Conservation (phyloP, 1,140 invertebrate species). For the Ceratoteleas bidentatus region DNA sequence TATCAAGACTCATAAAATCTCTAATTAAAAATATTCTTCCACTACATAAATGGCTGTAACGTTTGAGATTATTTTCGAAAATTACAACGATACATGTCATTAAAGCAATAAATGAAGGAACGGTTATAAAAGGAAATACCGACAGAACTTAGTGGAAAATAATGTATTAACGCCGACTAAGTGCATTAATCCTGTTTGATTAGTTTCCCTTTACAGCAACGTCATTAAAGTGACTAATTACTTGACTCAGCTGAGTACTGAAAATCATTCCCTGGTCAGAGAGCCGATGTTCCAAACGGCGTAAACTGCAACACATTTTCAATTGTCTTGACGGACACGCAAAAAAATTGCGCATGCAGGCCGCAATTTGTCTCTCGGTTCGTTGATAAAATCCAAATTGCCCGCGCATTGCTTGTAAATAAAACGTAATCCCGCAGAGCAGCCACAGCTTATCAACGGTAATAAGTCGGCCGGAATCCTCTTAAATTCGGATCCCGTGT, state of each 20-base stretch:
- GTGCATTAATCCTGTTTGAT: background rate
- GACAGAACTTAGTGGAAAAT: conserved; percentile 1
- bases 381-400: conserved; percentile 9
- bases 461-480: conserved; percentile 7
- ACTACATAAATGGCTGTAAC: too few relatives aligned
- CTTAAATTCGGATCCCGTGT: conserved; percentile 11
- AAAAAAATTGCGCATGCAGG: background rate
- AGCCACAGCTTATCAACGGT: conserved; percentile 13
- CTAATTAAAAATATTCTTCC: too few relatives aligned
- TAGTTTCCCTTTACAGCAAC: background rate
- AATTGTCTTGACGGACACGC: background rate
- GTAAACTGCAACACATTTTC: background rate
- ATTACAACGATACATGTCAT: too few relatives aligned
- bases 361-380: background rate
- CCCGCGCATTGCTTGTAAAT: conserved; percentile 3
- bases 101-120: background rate
- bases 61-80: too few relatives aligned
- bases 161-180: conserved; percentile 15
- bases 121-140: background rate
- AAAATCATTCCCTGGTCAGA: conserved; percentile 6
- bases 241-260: background rate
- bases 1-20: too few relatives aligned
- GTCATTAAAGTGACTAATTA: conserved; percentile 5
- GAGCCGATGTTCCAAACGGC: background rate
- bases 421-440: conserved; percentile 1